A percentile compares a stretch with the other conserved stretches of the same genome.
These are phyloP conservation scores for Drosophila virilis DNA, from an alignment of 1,140 invertebrate species.

Conservation along the genomic window DNA sequence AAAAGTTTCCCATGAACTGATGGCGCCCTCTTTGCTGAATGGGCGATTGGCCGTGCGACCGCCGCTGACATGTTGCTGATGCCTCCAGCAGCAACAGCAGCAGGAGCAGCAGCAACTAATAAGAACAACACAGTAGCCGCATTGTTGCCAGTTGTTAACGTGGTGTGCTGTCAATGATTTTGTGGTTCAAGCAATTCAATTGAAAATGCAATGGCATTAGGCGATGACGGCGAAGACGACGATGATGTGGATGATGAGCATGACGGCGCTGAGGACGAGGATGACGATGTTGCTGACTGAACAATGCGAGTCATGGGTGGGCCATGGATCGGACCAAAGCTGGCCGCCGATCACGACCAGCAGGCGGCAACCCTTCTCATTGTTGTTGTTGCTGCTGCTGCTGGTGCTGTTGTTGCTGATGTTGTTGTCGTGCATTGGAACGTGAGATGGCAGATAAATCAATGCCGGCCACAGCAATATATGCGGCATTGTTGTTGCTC, in stretches of 20 bases:
- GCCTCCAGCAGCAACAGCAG: conserved; percentile 12
- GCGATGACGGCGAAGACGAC: conserved; percentile 24
- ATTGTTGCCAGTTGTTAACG: conserved; percentile 56
- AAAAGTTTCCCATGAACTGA: conserved; percentile 73
- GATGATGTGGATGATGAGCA: conserved; percentile 35
- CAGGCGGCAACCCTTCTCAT: conserved; percentile 36
- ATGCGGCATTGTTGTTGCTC: conserved; percentile 59
- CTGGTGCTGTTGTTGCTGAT: conserved; percentile 6
- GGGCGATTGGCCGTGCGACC: conserved; percentile 57
- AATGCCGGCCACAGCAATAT: conserved; percentile 61
- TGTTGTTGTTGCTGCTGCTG: conserved; percentile 22
- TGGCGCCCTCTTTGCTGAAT: conserved; percentile 61
- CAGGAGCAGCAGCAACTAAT: conserved; percentile 15
- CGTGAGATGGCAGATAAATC: conserved; percentile 77
- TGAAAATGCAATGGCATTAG: conserved; percentile 57
- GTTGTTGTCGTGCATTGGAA: conserved; percentile 46
- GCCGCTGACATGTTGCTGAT: conserved; percentile 66
- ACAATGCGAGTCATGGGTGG: conserved; percentile 62
- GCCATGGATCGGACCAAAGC: conserved; percentile 42
- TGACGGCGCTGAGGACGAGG: conserved; percentile 1
- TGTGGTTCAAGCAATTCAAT: conserved; percentile 75
- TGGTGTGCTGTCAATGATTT: conserved; percentile 75
- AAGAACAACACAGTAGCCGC: conserved; percentile 30
- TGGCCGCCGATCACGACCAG: conserved; percentile 32
- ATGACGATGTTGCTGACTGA: conserved; percentile 52